These are phyloP conservation scores for Odontocolon sp. DNA, from an alignment of 2,888 invertebrate genomes.

Conservation along the genomic window DNA sequence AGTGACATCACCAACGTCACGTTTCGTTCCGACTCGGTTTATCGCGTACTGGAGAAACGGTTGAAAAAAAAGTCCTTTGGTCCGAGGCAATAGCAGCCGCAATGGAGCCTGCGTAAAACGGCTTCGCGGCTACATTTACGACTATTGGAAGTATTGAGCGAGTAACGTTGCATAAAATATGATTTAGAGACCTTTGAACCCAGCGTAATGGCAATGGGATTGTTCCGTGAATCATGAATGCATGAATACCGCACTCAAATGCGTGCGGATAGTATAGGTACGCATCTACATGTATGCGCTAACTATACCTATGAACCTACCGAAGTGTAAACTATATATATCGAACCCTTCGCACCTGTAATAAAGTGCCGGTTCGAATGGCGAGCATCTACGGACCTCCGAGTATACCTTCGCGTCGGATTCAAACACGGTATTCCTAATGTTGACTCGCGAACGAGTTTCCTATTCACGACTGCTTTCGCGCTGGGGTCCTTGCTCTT, in stretches of 20 bases:
- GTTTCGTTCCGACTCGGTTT: conserved; percentile 23
- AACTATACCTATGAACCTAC: conserved; percentile 4
- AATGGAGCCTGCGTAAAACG: conserved; percentile 48
- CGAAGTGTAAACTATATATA: conserved; percentile 15
- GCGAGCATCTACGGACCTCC: neutral
- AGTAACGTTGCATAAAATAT: conserved; percentile 71
- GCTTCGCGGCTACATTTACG: conserved; percentile 64
- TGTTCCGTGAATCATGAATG: conserved; percentile 50
- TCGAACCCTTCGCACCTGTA: conserved; percentile 61
- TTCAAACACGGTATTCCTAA: neutral
- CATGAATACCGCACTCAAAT: conserved; percentile 32
- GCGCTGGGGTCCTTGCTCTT: neutral
- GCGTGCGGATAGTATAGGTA: neutral
- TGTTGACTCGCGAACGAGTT: conserved; percentile 12
- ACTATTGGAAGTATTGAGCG: conserved; percentile 68
- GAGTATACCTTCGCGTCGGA: neutral
- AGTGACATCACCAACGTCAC: conserved; percentile 7
- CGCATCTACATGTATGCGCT: conserved; percentile 8
- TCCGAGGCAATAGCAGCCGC: neutral
- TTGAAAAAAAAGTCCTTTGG: neutral
- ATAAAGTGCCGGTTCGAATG: conserved; percentile 56
- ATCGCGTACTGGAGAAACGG: neutral
- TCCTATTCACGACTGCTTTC: conserved; percentile 19
- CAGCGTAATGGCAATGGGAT: conserved; percentile 59
- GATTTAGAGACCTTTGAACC: conserved; percentile 72